Evolutionary conservation across 2,113 vertebrate genomes (phyloP).

Genomic region (Beaufortia kweichowensis): DNA sequence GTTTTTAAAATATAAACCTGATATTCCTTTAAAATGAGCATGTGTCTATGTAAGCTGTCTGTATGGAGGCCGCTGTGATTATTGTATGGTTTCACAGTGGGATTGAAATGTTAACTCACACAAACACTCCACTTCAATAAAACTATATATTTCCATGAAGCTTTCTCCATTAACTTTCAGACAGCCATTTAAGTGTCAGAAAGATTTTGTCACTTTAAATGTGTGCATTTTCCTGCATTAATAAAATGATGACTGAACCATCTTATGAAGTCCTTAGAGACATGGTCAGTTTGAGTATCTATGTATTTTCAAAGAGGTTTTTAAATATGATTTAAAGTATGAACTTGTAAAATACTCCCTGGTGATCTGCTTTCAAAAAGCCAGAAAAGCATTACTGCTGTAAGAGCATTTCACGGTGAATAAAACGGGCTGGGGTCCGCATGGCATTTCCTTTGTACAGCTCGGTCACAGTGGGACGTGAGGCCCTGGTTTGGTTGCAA

Average conservation of each 20-base stretch:
- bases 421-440: conserved; percentile 6
- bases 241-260: too few species aligned
- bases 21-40: background rate
- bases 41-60: background rate
- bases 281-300: too few species aligned
- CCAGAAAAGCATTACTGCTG: background rate
- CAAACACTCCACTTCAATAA: too few species aligned
- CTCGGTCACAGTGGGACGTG: conserved; percentile 12
- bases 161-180: background rate
- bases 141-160: too few species aligned
- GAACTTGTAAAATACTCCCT: conserved; percentile 1
- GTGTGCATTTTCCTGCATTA: background rate
- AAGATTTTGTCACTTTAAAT: background rate
- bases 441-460: conserved; percentile 29
- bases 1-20: background rate
- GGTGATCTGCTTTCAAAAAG: background rate
- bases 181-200: background rate
- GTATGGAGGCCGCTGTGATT: background rate
- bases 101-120: too few species aligned
- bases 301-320: background rate
- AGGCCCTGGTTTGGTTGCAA: conserved; percentile 3
- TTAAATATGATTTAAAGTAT: background rate
- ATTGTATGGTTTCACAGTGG: conserved; percentile 12
- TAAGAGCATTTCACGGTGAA: conserved; percentile 24
- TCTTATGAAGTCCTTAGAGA: too few species aligned